These are phyloP conservation scores for Porites divaricata DNA, from an alignment of 92 coral and sea anemone genomes.

Conservation along the genomic window DNA sequence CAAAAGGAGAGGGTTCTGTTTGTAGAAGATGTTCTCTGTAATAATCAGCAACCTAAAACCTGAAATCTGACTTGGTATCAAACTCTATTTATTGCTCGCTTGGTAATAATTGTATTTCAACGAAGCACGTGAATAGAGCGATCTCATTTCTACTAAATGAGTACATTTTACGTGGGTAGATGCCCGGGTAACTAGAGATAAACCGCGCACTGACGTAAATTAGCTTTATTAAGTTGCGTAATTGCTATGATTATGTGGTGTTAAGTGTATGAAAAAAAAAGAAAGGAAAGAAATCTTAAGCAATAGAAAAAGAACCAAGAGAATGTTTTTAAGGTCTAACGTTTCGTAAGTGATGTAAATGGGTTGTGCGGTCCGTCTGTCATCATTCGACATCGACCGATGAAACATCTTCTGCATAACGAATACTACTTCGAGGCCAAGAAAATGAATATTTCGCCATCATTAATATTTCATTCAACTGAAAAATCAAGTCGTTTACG, in stretches of 20 bases:
- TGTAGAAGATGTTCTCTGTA: no score
- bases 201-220: background rate
- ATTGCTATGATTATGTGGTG: background rate
- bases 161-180: no score
- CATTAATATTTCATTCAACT: background rate
- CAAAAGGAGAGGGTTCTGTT: no score
- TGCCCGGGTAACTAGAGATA: background rate
- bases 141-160: background rate
- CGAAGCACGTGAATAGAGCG: background rate
- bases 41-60: background rate
- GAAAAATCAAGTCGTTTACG: background rate
- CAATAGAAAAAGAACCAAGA: background rate
- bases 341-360: no score
- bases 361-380: no score
- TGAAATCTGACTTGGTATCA: background rate
- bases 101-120: background rate
- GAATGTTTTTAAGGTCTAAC: background rate
- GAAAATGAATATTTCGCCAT: background rate
- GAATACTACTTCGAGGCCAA: background rate
- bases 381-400: no score
- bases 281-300: no score
- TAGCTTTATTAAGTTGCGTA: background rate
- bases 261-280: background rate
- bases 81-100: background rate
- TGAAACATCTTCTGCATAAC: background rate